Base-by-base conservation (phyloP, 2,888 invertebrate genomes). In the Orchesellides sinensis region DNA sequence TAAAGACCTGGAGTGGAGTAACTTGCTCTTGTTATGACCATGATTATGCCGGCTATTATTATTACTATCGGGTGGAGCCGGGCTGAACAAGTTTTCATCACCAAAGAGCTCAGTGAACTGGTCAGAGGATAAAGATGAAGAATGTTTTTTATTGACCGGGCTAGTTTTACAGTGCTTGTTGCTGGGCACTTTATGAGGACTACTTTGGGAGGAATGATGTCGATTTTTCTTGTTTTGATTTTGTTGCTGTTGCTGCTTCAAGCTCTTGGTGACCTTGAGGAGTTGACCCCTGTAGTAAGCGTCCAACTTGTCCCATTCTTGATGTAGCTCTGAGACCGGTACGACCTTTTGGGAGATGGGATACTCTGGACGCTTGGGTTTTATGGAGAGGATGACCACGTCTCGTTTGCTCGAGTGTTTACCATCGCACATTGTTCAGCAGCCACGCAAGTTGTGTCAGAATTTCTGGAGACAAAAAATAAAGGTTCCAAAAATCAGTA, bases 281-380 rank as follows among this genome's bases (percentile, higher is more conserved):
- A 84, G 73, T 56, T 83, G 82, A 56, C 86, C 86, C 19, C 86
- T 45, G 79, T 86, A 86, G 63, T 84, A 86, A 4, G 83, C 83
- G 69, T 86, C 86, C 29, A 86, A 56, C 72, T 84, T 86, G 81
- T 86, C 86, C 86, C 86, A 86, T 78, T 86, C 86, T 70, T 83
- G 72, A 17, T 74, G 75, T 27, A 74, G 68, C 61, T 77, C 78
- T 32, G 73, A 69, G 17, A 78, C 81, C n/a, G 73, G 68, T 4
- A 84, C 82, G 40, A 63, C 45, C 49, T 77, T 83, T 59, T 83
- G 77, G 27, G 63, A 59, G 21, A 65, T 23, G 56, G 84, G 66
- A 49, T 45, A 84, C 27, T 83, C 77, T 27, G 86, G 86, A 49
- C 86, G 63, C 47, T 70, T 80, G 8, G 86, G 86, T 45, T 86